Base-by-base conservation (phyloP, 2,888 invertebrate genomes). In the Mechanitis messenoides region DNA sequence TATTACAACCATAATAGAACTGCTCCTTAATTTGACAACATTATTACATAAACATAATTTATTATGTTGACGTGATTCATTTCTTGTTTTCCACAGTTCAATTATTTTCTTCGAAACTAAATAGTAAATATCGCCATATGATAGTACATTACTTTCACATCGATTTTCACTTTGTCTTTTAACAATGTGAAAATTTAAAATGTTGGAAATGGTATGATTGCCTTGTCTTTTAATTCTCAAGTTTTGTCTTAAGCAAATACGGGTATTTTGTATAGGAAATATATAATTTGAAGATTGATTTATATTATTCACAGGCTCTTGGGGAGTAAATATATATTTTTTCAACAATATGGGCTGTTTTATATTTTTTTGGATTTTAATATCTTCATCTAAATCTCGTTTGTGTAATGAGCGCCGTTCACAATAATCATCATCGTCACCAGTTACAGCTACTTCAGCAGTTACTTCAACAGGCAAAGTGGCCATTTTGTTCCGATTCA, bases 351-450 rank as follows among this genome's bases (percentile, higher is more conserved):
- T 46, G 11, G 38, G 35, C 33, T 45, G 50, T 46, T 63, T 62
- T 59, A 31, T 46, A 54, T 63, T 56, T 68, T 66, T 45, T 69
- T 58, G 56, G 46, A 45, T 45, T 55, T 45, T 31, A 35, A n/a
- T 58, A 20, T 64, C 61, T 55, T 61, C 57, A 60, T 74, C 68
- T 55, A 74, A 75, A 71, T 82, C 73, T 71, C 81, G 72, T 62
- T 76, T 77, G 58, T 85, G 78, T 28, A 87, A 75, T 20, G 84
- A 80, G 35, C 84, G 76, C 55, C 78, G 78, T 74, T 88, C 87
- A 69, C 89, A 90, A 70, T 90, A 90, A 66, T 89, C 89, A 69
- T 81, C 85, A 56, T 87, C 84, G 33, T 66, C 64, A 35, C 55
- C 58, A 4, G 59, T 47, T 53, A 77, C 78, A 56, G 63, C 59